Evolutionary conservation across 1,140 invertebrate genomes (phyloP).

Genomic region (Drosophila cardini): DNA sequence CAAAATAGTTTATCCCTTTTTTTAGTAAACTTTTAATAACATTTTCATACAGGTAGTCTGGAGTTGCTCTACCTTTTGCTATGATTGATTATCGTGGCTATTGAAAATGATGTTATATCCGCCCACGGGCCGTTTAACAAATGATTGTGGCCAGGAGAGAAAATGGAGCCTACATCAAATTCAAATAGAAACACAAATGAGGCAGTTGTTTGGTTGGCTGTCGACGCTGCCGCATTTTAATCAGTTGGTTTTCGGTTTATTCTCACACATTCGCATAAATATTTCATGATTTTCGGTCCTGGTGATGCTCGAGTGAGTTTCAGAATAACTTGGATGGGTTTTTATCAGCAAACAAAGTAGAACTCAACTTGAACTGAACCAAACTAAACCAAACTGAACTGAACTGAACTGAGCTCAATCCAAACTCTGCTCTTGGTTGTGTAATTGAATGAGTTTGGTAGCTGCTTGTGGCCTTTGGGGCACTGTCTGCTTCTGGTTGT

Average conservation of each 20-base stretch:
- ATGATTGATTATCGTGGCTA: conserved; percentile 75
- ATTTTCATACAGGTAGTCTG: neutral
- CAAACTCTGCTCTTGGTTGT: conserved; percentile 16
- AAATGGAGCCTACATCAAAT: neutral
- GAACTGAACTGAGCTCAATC: neutral
- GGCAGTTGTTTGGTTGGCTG: conserved; percentile 42
- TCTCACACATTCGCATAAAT: conserved; percentile 70
- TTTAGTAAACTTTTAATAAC: neutral
- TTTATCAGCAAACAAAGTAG: conserved; percentile 43
- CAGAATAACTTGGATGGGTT: conserved; percentile 39
- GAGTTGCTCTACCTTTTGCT: conserved; percentile 45
- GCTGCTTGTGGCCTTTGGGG: conserved; percentile 22
- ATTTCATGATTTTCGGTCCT: conserved; percentile 70
- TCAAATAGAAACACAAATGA: conserved; percentile 64
- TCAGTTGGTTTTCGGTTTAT: conserved; percentile 50
- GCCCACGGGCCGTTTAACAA: conserved; percentile 72
- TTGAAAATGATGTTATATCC: conserved; percentile 30
- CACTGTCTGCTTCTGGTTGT: conserved; percentile 2
- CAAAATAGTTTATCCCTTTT: neutral
- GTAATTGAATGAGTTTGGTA: conserved; percentile 31
- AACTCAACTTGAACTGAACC: conserved; percentile 8
- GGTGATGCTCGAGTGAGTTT: conserved; percentile 44
- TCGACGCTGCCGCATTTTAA: conserved; percentile 62
- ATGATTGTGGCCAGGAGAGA: conserved; percentile 48
- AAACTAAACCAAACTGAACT: neutral